Percentiles rank a stretch among this genome's conserved stretches.
These are phyloP conservation scores for Empis livida DNA, from an alignment of 2,888 invertebrate species.

Conservation along the genomic window DNA sequence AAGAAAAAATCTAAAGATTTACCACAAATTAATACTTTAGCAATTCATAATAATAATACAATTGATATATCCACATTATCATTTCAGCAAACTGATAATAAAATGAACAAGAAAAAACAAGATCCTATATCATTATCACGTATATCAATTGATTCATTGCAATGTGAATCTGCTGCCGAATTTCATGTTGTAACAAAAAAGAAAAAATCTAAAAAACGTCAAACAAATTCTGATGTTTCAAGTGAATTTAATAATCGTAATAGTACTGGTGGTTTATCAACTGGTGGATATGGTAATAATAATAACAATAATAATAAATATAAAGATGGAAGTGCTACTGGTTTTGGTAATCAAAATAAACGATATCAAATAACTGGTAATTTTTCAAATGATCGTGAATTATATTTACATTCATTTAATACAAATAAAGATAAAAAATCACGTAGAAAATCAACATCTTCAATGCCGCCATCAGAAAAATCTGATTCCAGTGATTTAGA, in stretches of 20 bases:
- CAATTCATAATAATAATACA: background rate
- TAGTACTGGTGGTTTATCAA: background rate
- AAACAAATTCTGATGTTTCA: slow-evolving; percentile 15
- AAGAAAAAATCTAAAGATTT: slow-evolving; percentile 14
- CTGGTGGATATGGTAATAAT: background rate
- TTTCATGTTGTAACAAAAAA: slow-evolving; percentile 76
- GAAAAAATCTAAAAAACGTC: slow-evolving; percentile 62
- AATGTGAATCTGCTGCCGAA: slow-evolving; percentile 49
- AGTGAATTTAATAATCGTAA: slow-evolving; percentile 8
- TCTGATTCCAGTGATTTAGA: slow-evolving; percentile 72
- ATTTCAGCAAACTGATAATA: background rate
- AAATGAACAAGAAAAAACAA: slow-evolving; percentile 8
- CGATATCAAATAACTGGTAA: slow-evolving; percentile 15
- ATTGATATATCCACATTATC: background rate
- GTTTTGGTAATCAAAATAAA: slow-evolving; percentile 6
- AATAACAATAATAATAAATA: slow-evolving; percentile 1
- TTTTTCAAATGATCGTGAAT: slow-evolving; percentile 18
- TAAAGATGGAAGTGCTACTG: background rate
- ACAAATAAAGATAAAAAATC: slow-evolving; percentile 21
- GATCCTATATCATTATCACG: slow-evolving; percentile 1
- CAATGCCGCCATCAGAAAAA: slow-evolving; percentile 71
- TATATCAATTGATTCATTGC: slow-evolving; percentile 25
- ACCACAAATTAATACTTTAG: background rate
- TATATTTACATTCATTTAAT: slow-evolving; percentile 16
- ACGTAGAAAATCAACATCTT: slow-evolving; percentile 58